Evolutionary conservation across 2,113 vertebrate species (phyloP).

Genomic region (Todiramphus saurophagus): DNA sequence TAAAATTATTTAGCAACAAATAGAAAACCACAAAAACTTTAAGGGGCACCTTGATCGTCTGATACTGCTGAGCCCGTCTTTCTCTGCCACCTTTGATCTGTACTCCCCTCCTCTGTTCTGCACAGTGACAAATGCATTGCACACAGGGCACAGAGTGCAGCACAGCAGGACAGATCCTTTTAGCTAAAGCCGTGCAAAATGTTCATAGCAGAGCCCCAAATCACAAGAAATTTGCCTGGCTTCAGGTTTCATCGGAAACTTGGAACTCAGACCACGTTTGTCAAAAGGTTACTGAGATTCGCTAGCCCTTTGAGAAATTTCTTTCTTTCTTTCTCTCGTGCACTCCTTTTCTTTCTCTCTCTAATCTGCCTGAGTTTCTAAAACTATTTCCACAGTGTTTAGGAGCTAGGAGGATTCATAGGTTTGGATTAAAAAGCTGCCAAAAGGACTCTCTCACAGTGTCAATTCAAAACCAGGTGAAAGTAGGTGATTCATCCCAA

Average conservation of each 20-base stretch:
- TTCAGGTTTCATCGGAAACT: conserved; percentile 48
- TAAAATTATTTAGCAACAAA: conserved; percentile 45
- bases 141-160: conserved; percentile 59
- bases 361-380: conserved; percentile 50
- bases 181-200: conserved; percentile 59
- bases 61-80: conserved; percentile 56
- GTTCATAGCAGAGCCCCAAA: conserved; percentile 66
- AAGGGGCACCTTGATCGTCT: conserved; percentile 29
- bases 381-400: conserved; percentile 52
- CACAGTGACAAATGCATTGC: conserved; percentile 62
- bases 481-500: neutral
- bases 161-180: conserved; percentile 65
- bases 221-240: conserved; percentile 56
- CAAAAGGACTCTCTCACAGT: conserved; percentile 23
- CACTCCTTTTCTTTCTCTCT: neutral
- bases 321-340: neutral
- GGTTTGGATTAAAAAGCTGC: conserved; percentile 33
- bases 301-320: conserved; percentile 37
- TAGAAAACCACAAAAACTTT: conserved; percentile 35
- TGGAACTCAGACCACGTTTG: conserved; percentile 53
- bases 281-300: conserved; percentile 51
- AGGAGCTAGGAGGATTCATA: neutral
- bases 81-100: conserved; percentile 52
- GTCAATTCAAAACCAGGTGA: conserved; percentile 41
- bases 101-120: conserved; percentile 61